Percentiles rank a stretch among this genome's conserved stretches.
These are phyloP conservation scores for Microtus montanus DNA, from an alignment of 2,113 vertebrate species.

Conservation along the genomic window DNA sequence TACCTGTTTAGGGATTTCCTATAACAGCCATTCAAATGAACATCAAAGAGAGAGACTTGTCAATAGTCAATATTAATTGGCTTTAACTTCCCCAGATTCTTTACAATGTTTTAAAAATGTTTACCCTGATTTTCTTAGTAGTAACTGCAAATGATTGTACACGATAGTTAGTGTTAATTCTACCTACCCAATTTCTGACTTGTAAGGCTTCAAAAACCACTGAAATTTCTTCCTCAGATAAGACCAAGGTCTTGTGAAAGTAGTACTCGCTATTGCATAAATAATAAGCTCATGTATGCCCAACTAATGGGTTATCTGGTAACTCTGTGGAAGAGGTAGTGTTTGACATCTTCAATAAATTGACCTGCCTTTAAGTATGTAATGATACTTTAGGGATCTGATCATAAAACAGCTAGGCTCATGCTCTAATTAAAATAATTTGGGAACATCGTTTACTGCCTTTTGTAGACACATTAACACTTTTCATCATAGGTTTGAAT, in stretches of 20 bases:
- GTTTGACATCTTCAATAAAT: too few relatives aligned
- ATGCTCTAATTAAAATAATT: neutral
- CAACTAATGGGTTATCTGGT: too few relatives aligned
- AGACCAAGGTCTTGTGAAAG: neutral
- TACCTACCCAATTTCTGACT: fast-evolving
- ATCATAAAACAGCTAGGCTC: neutral
- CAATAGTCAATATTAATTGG: neutral
- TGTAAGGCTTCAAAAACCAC: too few relatives aligned
- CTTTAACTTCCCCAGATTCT: neutral
- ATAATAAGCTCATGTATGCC: neutral
- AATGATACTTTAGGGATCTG: neutral
- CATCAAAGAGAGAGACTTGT: neutral
- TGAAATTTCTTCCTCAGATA: neutral
- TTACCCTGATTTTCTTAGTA: neutral
- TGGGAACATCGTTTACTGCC: neutral
- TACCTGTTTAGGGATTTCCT: neutral
- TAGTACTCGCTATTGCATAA: neutral
- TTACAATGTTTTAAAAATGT: neutral
- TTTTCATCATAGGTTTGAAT: neutral
- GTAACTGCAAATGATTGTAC: neutral
- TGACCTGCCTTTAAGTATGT: neutral
- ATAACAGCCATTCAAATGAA: neutral
- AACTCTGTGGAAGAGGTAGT: neutral
- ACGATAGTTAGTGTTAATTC: neutral
- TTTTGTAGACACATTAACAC: neutral